These are phyloP conservation scores for Drosophila conformis DNA, from an alignment of 2,888 invertebrate genomes.

Conservation along the genomic window DNA sequence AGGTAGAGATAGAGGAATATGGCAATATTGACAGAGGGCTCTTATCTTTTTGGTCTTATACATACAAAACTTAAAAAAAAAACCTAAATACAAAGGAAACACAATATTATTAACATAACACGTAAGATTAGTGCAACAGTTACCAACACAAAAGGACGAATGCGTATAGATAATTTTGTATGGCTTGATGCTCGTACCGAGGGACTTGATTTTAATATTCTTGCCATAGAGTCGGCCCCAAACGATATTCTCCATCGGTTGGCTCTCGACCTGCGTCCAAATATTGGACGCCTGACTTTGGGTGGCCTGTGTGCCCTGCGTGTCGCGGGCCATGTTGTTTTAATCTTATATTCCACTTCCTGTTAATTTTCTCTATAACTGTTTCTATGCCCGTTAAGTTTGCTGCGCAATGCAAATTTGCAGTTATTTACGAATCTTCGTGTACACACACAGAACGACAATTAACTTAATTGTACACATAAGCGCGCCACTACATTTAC, in stretches of 20 bases:
- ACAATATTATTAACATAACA: conserved; percentile 31
- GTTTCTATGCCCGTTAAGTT: conserved; percentile 34
- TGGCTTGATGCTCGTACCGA: conserved; percentile 82
- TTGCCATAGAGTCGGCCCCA: conserved; percentile 85
- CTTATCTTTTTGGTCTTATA: not conserved
- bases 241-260: conserved; percentile 83
- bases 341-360: conserved; percentile 32
- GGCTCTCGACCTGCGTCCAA: conserved; percentile 84
- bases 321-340: conserved; percentile 76
- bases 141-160: conserved; percentile 82
- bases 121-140: conserved; percentile 51
- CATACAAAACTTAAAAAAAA: not conserved
- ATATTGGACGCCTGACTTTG: conserved; percentile 82
- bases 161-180: conserved; percentile 79
- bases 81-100: not conserved
- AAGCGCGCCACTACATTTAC: conserved; percentile 14
- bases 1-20: not conserved
- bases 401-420: conserved; percentile 60
- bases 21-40: not conserved
- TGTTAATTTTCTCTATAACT: conserved; percentile 26
- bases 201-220: conserved; percentile 83
- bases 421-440: conserved; percentile 55
- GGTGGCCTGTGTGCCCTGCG: conserved; percentile 77
- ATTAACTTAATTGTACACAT: conserved; percentile 2
- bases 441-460: conserved; percentile 5